A percentile compares a stretch with the other conserved stretches of the same genome.
phyloP scores from a whole-genome alignment of 2,113 vertebrate species.

The Pogona vitticeps region DNA sequence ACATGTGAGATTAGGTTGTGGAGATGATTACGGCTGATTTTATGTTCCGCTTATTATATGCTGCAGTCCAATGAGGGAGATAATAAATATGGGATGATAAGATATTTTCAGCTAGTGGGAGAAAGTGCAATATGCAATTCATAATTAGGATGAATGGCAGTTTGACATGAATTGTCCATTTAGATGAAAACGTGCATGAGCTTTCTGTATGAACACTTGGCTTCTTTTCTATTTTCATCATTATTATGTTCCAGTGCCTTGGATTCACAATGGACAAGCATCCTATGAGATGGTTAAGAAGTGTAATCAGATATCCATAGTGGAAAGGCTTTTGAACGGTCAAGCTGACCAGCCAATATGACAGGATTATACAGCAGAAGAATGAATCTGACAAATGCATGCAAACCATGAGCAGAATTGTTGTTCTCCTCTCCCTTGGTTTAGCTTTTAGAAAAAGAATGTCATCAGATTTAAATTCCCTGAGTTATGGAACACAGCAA shows the following conservation, averaged over 20 bases:
- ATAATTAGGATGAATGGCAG: neutral
- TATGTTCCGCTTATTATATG: constrained; percentile 21
- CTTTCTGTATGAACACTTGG: neutral
- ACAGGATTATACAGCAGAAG: neutral
- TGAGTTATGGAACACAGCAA: constrained; percentile 65
- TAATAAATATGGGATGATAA: neutral
- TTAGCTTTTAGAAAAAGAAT: constrained; percentile 53
- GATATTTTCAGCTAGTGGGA: neutral
- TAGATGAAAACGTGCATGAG: neutral
- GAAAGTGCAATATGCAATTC: neutral
- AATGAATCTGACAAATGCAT: constrained; percentile 36
- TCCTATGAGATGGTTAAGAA: constrained; percentile 36
- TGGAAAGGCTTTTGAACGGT: constrained; percentile 54
- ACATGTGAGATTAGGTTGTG: constrained; percentile 5
- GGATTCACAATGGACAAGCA: constrained; percentile 51
- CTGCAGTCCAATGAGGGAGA: neutral
- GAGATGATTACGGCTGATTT: neutral
- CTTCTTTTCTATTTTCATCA: constrained; percentile 41
- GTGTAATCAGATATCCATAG: constrained; percentile 59
- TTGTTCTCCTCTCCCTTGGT: constrained; percentile 22
- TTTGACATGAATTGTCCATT: constrained; percentile 16
- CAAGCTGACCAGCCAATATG: constrained; percentile 46
- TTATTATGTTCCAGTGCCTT: constrained; percentile 58
- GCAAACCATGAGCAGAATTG: constrained; percentile 26
- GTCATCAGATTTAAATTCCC: constrained; percentile 52